Conservation (phyloP, 2,888 invertebrate species). For the Melanchra persicariae region DNA sequence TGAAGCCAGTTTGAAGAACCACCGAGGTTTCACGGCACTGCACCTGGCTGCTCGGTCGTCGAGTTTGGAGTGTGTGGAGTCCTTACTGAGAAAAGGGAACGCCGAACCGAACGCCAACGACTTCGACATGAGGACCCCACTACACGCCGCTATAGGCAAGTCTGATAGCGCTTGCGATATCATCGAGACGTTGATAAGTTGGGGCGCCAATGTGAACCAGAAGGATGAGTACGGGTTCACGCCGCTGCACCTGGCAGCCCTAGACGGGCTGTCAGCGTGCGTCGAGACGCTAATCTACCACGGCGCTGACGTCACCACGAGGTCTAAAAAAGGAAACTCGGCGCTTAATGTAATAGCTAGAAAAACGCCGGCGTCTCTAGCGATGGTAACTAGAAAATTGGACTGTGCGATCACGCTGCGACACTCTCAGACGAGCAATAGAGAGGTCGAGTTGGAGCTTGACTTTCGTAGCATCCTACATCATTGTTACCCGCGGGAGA, state of each 20-base stretch:
- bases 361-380: conserved; percentile 96
- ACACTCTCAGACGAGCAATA: conserved; percentile 94
- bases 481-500: conserved; percentile 96
- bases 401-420: conserved; percentile 95
- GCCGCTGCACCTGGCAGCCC: conserved; percentile 95
- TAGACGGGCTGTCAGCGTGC: conserved; percentile 96
- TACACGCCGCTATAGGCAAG: conserved; percentile 96
- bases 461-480: conserved; percentile 96
- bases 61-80: conserved; percentile 95
- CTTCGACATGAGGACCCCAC: conserved; percentile 94
- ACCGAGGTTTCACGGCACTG: conserved; percentile 95
- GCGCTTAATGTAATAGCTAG: conserved; percentile 96
- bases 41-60: conserved; percentile 96
- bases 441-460: conserved; percentile 95
- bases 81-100: conserved; percentile 93
- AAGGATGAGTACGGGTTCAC: conserved; percentile 97
- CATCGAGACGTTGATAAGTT: conserved; percentile 94
- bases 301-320: conserved; percentile 97
- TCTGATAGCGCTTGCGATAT: conserved; percentile 95
- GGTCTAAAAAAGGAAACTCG: conserved; percentile 96
- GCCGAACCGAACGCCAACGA: conserved; percentile 95
- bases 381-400: conserved; percentile 95
- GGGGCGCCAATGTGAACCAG: conserved; percentile 95
- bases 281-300: conserved; percentile 96
- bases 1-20: conserved; percentile 93